These are phyloP conservation scores for Rattus norvegicus DNA, from an alignment of 2,113 vertebrate species.

Conservation along the genomic window DNA sequence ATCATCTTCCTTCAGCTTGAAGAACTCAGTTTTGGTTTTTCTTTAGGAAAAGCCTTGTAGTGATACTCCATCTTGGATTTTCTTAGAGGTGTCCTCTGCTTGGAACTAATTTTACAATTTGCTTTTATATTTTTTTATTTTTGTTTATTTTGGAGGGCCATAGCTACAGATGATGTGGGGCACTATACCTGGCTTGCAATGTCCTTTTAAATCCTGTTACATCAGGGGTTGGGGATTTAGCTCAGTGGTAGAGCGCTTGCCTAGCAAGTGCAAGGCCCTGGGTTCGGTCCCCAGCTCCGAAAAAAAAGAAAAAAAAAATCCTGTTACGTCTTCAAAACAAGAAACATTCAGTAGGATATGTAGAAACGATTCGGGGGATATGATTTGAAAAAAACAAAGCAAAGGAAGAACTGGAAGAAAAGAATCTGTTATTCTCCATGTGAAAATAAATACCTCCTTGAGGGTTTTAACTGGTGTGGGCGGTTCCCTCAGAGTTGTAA, in stretches of 20 bases:
- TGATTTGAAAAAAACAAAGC: neutral
- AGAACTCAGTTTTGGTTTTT: neutral
- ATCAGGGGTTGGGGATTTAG: too few species aligned
- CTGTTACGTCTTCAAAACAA: neutral
- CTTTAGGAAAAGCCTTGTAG: neutral
- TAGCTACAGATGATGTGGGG: neutral
- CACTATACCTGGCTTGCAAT: neutral
- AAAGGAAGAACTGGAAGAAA: neutral
- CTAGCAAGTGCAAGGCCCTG: too few species aligned
- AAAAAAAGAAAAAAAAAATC: too few species aligned
- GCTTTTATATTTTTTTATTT: neutral
- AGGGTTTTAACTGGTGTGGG: neutral
- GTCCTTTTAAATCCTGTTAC: neutral
- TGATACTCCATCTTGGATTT: neutral
- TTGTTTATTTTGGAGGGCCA: neutral
- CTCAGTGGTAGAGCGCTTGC: too few species aligned
- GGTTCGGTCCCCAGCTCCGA: too few species aligned
- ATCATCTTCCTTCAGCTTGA: neutral
- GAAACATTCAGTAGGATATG: conserved; percentile 6
- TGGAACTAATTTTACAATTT: conserved; percentile 32
- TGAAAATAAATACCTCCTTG: conserved; percentile 9
- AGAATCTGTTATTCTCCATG: neutral
- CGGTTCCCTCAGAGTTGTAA: neutral
- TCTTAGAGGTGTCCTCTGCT: neutral
- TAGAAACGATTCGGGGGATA: neutral